A percentile compares a stretch with the other conserved stretches of the same genome.
Evolutionary conservation across 2,888 invertebrate genomes (phyloP).

Genomic region (Cephonodes hylas): DNA sequence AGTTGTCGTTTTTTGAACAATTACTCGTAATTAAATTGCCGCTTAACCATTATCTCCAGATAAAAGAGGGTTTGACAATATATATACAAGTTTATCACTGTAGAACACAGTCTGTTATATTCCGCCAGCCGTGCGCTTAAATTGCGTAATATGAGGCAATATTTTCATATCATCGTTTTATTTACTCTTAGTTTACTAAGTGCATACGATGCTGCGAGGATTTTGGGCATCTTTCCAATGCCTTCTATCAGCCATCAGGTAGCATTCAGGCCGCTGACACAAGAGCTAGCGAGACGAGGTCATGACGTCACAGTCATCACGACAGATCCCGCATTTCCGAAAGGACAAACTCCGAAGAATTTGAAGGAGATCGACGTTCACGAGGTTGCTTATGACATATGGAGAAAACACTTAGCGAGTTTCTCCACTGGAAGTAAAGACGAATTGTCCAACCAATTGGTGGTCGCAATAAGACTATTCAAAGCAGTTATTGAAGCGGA

Average conservation of each 20-base stretch:
- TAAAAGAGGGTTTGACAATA: too few relatives aligned
- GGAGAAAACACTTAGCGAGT: conserved; percentile 20
- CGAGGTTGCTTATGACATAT: conserved; percentile 37
- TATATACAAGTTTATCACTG: too few relatives aligned
- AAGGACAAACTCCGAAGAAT: conserved; percentile 39
- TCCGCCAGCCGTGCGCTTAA: too few relatives aligned
- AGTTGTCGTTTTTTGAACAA: too few relatives aligned
- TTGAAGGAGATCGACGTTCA: conserved; percentile 58
- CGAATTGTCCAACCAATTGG: conserved; percentile 20
- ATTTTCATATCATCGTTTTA: too few relatives aligned
- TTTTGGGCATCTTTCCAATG: conserved; percentile 50
- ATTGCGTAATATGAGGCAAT: too few relatives aligned
- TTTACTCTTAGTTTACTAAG: too few relatives aligned
- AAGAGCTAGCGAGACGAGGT: conserved; percentile 54
- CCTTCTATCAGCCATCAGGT: conserved; percentile 67
- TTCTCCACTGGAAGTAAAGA: conserved; percentile 18
- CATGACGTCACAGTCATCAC: conserved; percentile 63
- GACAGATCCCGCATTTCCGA: conserved; percentile 46
- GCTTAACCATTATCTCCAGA: too few relatives aligned
- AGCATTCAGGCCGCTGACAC: conserved; percentile 49
- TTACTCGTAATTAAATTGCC: too few relatives aligned
- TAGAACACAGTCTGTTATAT: too few relatives aligned
- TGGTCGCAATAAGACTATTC: conserved; percentile 15
- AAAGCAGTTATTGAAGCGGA: conserved; percentile 27
- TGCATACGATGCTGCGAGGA: conserved; percentile 43